These are phyloP conservation scores for Acromyrmex heyeri DNA, from an alignment of 1,140 invertebrate genomes.

Conservation along the genomic window DNA sequence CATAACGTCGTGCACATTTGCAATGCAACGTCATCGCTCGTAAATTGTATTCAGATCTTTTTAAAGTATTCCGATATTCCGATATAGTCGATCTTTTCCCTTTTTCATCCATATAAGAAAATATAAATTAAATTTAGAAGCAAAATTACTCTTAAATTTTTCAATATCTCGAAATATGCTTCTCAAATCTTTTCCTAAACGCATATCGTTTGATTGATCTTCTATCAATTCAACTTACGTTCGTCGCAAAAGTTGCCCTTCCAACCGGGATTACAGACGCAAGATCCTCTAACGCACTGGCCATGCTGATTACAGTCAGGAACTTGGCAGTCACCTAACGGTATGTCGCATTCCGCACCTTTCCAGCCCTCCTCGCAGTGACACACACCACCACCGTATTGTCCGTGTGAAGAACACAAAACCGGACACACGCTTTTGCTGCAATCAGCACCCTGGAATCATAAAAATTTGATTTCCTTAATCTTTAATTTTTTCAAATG, in stretches of 20 bases:
- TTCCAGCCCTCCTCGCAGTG: constrained; percentile 99
- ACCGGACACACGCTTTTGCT: constrained; percentile 97
- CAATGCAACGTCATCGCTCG: constrained; percentile 41
- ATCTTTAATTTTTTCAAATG: background rate
- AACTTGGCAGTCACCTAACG: constrained; percentile 95
- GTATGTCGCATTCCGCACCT: constrained; percentile 97
- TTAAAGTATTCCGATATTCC: background rate
- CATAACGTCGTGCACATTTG: background rate
- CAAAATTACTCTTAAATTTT: background rate
- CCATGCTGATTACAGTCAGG: constrained; percentile 97
- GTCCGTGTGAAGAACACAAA: constrained; percentile 97
- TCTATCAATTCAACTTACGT: constrained; percentile 88
- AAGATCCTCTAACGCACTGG: constrained; percentile 95
- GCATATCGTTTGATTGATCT: background rate
- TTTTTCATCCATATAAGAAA: background rate
- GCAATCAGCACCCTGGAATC: constrained; percentile 84
- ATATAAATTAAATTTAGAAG: background rate
- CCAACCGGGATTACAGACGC: constrained; percentile 96
- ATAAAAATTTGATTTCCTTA: background rate
- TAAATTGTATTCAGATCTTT: constrained; percentile 23
- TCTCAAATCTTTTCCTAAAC: background rate
- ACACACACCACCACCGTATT: constrained; percentile 97
- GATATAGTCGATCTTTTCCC: background rate
- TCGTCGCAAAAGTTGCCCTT: constrained; percentile 94
- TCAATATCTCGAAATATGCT: background rate